A percentile compares a stretch with the other conserved stretches of the same genome.
Evolutionary conservation across 2,888 invertebrate species (phyloP).

Genomic region (Papilio elwesi): DNA sequence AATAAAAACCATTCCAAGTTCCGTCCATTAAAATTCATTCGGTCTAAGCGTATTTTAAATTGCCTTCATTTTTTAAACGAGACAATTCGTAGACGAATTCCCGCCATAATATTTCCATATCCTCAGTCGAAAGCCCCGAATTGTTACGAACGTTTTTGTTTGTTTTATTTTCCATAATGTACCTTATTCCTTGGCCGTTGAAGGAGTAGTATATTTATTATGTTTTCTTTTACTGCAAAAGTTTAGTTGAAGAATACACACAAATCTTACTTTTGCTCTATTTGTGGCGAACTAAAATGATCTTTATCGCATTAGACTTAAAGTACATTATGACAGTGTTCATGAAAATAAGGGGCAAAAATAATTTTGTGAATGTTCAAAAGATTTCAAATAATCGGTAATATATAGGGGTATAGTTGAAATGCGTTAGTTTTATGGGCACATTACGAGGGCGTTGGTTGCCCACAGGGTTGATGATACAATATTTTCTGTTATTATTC

Average conservation of each 20-base stretch:
- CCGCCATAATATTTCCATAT: conserved; percentile 78
- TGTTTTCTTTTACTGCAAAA: conserved; percentile 30
- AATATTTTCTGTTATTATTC: conserved; percentile 37
- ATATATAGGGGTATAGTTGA: conserved; percentile 62
- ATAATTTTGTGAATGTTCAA: conserved; percentile 46
- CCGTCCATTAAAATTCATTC: conserved; percentile 74
- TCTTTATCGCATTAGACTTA: conserved; percentile 5
- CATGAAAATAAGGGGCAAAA: not conserved
- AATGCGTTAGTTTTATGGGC: conserved; percentile 73
- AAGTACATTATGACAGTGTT: not conserved
- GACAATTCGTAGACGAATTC: conserved; percentile 79
- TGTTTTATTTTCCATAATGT: conserved; percentile 27
- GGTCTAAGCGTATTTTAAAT: conserved; percentile 65
- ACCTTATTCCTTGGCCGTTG: conserved; percentile 26
- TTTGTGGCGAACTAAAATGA: not conserved
- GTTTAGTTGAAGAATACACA: not conserved
- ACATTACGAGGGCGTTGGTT: conserved; percentile 57
- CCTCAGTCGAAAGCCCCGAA: conserved; percentile 48
- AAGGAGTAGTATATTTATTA: conserved; percentile 31
- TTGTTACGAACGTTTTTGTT: not conserved
- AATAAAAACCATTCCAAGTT: conserved; percentile 33
- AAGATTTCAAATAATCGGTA: conserved; percentile 66
- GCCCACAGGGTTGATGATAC: conserved; percentile 28
- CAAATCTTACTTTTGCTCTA: not conserved
- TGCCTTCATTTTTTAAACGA: conserved; percentile 62